phyloP scores from a whole-genome alignment of 2,888 invertebrate species.

The Gymnosoma rotundatum region DNA sequence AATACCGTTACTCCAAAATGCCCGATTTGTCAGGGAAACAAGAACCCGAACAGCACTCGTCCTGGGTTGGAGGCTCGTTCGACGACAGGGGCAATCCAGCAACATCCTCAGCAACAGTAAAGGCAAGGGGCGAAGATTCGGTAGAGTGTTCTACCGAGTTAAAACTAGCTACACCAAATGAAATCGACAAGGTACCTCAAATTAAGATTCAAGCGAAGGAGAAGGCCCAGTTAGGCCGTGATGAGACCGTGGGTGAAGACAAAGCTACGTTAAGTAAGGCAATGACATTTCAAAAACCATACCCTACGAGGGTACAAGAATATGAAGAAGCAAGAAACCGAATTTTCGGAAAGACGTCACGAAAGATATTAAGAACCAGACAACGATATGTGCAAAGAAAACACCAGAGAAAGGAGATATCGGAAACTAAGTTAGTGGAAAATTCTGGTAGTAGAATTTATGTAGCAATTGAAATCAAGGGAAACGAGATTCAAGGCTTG shows the following conservation, averaged over 20 bases:
- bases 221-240: too few relatives aligned
- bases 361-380: background rate
- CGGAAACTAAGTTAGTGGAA: background rate
- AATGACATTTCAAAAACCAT: background rate
- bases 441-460: background rate
- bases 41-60: background rate
- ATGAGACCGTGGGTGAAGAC: background rate
- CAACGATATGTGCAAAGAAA: background rate
- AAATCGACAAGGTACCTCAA: background rate
- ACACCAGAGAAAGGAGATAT: background rate
- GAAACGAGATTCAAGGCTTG: background rate
- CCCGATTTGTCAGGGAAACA: conserved; percentile 19
- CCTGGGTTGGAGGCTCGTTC: conserved; percentile 36
- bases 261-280: background rate
- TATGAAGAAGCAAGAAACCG: background rate
- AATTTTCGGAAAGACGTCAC: background rate
- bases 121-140: background rate
- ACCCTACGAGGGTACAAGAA: background rate
- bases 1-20: conserved; percentile 23
- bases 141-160: background rate
- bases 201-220: background rate
- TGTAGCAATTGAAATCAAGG: background rate
- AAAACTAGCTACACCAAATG: background rate
- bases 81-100: background rate
- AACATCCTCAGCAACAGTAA: background rate